Conservation (phyloP, 1,140 invertebrate species). For the Agrilus planipennis region DNA sequence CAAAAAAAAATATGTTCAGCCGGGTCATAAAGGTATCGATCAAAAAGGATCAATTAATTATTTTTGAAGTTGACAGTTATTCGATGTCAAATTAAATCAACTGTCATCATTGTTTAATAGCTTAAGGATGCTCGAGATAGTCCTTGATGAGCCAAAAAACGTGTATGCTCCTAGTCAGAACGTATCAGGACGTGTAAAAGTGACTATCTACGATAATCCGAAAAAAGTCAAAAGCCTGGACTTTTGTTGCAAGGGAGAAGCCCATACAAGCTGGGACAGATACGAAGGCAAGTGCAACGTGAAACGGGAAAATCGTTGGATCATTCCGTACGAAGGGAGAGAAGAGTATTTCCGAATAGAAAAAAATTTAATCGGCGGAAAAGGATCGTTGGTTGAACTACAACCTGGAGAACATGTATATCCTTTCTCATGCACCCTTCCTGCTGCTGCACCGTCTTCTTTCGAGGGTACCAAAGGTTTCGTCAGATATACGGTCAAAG, state of each 20-base stretch:
- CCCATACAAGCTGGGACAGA: conserved; percentile 56
- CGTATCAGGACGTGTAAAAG: too few relatives aligned
- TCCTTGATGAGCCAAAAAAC: too few relatives aligned
- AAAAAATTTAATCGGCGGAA: conserved; percentile 49
- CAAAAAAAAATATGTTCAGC: too few relatives aligned
- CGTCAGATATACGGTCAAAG: conserved; percentile 71
- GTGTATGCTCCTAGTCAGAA: too few relatives aligned
- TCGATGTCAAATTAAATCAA: too few relatives aligned
- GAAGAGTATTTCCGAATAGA: conserved; percentile 59
- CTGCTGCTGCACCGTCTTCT: conserved; percentile 61
- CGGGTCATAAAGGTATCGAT: too few relatives aligned
- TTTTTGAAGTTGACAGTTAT: too few relatives aligned
- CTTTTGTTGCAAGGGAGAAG: conserved; percentile 61
- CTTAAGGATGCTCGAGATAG: too few relatives aligned
- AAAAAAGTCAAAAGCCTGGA: too few relatives aligned
- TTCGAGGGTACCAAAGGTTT: conserved; percentile 74
- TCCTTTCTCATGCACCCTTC: conserved; percentile 58
- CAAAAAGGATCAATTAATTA: too few relatives aligned
- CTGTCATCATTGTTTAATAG: too few relatives aligned
- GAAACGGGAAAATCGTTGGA: conserved; percentile 42
- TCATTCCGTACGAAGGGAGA: conserved; percentile 45
- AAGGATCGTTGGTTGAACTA: conserved; percentile 49
- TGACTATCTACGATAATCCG: too few relatives aligned
- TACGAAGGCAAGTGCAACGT: conserved; percentile 45
- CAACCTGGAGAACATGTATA: conserved; percentile 59